These are phyloP conservation scores for Siphamia tubifer DNA, from an alignment of 2,113 vertebrate species.

Conservation along the genomic window DNA sequence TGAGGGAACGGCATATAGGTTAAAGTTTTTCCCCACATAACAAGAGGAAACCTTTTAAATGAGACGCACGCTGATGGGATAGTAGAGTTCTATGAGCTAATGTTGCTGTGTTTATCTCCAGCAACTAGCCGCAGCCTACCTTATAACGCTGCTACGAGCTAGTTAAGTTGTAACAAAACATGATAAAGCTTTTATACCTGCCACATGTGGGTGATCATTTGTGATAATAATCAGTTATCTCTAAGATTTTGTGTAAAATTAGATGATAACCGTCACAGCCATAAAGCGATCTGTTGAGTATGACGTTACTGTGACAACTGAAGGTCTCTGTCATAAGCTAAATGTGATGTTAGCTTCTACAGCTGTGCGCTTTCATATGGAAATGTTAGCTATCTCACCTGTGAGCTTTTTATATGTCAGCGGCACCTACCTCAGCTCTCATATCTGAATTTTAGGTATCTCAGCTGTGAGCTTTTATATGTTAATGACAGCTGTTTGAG, in stretches of 20 bases:
- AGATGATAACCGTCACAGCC: not conserved
- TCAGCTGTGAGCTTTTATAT: not conserved
- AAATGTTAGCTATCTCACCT: not conserved
- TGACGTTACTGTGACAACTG: conserved; percentile 38
- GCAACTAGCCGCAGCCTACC: conserved; percentile 47
- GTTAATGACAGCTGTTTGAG: no score
- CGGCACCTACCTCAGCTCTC: not conserved
- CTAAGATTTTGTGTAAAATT: not conserved
- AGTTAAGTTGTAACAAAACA: not conserved
- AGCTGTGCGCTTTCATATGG: no score
- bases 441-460: no score
- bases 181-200: not conserved
- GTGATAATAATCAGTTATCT: not conserved
- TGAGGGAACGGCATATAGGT: not conserved
- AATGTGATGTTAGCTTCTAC: not conserved
- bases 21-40: not conserved
- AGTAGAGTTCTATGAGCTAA: conserved; percentile 39
- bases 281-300: conserved; percentile 25
- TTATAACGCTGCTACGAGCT: not conserved
- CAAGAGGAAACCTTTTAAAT: not conserved
- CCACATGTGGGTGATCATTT: not conserved
- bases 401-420: no score
- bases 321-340: not conserved
- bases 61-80: conserved; percentile 13
- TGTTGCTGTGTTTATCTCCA: conserved; percentile 42